Percentiles rank a stretch among this genome's conserved stretches.
These are phyloP conservation scores for Yasuhikotakia modesta DNA, from an alignment of 2,797 vertebrate genomes.

Conservation along the genomic window DNA sequence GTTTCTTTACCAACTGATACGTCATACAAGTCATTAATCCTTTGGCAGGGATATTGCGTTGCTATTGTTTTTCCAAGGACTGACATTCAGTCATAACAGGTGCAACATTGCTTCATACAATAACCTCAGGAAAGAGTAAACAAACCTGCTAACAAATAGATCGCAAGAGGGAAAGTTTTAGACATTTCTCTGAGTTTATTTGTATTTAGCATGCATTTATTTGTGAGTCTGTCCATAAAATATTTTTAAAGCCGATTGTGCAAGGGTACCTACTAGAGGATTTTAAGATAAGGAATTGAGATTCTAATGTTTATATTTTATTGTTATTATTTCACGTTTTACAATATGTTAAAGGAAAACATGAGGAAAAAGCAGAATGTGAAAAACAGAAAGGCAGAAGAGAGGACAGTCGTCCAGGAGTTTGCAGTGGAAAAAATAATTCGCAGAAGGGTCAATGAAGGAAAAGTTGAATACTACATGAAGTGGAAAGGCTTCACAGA, in stretches of 20 bases:
- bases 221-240: too few relatives aligned
- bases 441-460: conserved; percentile 87
- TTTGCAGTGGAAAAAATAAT: conserved; percentile 97
- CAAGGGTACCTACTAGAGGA: too few relatives aligned
- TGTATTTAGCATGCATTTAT: too few relatives aligned
- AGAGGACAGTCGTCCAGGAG: conserved; percentile 90
- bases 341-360: conserved; percentile 68
- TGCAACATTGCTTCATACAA: neutral
- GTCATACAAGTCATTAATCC: neutral
- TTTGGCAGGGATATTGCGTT: neutral
- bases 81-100: neutral
- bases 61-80: neutral
- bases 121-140: neutral
- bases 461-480: conserved; percentile 95
- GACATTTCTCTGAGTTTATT: too few relatives aligned
- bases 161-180: too few relatives aligned
- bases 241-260: neutral
- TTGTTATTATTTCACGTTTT: too few relatives aligned
- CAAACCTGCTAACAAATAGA: neutral
- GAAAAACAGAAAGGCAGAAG: conserved; percentile 96
- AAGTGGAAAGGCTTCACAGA: conserved; percentile 99
- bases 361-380: conserved; percentile 99
- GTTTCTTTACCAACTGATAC: neutral
- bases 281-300: too few relatives aligned
- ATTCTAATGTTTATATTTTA: neutral